Conservation (phyloP, 1,140 invertebrate genomes). For the Temnothorax longispinosus region DNA sequence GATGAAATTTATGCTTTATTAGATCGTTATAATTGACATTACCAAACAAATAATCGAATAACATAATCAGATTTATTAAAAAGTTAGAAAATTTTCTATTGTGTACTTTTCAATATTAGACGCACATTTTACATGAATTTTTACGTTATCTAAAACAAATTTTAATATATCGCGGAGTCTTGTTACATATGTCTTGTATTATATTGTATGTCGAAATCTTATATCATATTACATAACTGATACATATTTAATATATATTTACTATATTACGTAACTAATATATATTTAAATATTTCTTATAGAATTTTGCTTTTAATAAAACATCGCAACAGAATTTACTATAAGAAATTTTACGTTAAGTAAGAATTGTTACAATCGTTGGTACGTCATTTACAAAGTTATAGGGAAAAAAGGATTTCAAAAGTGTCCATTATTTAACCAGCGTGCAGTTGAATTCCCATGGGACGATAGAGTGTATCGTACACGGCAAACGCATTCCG, state of each 20-base stretch:
- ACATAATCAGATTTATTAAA: neutral
- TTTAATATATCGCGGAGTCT: no score
- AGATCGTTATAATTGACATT: neutral
- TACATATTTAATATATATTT: no score
- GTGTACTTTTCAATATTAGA: slow-evolving; percentile 1
- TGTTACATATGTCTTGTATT: no score
- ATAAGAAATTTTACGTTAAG: neutral
- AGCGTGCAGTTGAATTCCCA: neutral
- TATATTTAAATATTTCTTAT: neutral
- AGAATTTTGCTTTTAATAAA: neutral
- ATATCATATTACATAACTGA: no score
- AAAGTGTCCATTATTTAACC: neutral
- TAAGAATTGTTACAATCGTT: neutral
- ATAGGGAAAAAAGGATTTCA: neutral
- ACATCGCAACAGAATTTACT: neutral
- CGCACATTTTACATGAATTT: neutral
- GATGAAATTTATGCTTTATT: neutral
- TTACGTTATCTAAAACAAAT: no score
- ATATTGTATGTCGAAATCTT: no score
- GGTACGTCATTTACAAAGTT: no score
- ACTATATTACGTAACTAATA: neutral
- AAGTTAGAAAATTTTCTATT: neutral
- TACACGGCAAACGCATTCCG: neutral
- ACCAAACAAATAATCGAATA: neutral
- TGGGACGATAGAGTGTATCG: neutral